These are phyloP conservation scores for Acanthopleura granulata DNA, from an alignment of 2,888 invertebrate genomes.

Conservation along the genomic window DNA sequence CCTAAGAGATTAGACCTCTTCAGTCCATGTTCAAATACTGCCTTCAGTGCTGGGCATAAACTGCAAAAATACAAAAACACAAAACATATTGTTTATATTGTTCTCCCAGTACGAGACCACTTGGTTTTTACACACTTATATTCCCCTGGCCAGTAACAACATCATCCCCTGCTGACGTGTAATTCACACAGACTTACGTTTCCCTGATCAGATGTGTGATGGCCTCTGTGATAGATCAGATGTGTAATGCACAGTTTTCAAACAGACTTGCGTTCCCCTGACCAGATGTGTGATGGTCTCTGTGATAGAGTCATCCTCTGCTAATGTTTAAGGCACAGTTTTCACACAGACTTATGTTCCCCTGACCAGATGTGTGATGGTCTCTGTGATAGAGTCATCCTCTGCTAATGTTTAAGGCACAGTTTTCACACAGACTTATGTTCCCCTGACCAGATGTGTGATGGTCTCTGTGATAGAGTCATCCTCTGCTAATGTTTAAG, in stretches of 20 bases:
- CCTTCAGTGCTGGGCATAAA: conserved; percentile 92
- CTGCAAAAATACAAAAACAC: conserved; percentile 48
- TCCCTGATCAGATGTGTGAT: too few relatives aligned
- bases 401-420: too few relatives aligned
- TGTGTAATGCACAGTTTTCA: too few relatives aligned
- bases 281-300: too few relatives aligned
- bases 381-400: conserved; percentile 88
- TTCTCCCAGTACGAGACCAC: too few relatives aligned
- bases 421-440: conserved; percentile 59
- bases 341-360: conserved; percentile 75
- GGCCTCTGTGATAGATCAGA: too few relatives aligned
- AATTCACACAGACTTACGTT: conserved; percentile 68
- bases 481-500: too few relatives aligned
- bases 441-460: conserved; percentile 95
- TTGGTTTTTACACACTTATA: too few relatives aligned
- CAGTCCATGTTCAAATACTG: conserved; percentile 95
- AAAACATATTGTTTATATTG: background rate
- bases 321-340: too few relatives aligned
- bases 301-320: too few relatives aligned
- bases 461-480: conserved; percentile 91
- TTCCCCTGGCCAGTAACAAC: too few relatives aligned
- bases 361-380: conserved; percentile 95
- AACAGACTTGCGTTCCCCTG: conserved; percentile 78
- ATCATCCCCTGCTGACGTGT: conserved; percentile 78
- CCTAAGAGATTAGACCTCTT: conserved; percentile 88